A percentile compares a stretch with the other conserved stretches of the same genome.
These are phyloP conservation scores for Cataglyphis rosenhaueri DNA, from an alignment of 2,888 invertebrate genomes.

Conservation along the genomic window DNA sequence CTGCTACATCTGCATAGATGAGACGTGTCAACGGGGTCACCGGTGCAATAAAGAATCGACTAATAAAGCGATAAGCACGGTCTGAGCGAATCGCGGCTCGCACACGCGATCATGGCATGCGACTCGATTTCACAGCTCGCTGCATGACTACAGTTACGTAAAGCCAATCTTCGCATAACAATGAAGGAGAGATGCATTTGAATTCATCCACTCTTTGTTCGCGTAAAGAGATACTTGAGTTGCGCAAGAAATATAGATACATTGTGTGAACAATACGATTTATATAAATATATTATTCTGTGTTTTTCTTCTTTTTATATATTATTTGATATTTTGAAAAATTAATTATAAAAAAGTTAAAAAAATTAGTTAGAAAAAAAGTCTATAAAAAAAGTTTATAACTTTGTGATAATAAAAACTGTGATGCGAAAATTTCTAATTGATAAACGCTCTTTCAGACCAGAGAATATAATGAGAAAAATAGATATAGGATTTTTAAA, in stretches of 20 bases:
- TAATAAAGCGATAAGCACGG: constrained; percentile 71
- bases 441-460: background rate
- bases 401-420: constrained; percentile 1
- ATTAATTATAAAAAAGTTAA: background rate
- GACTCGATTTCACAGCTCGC: constrained; percentile 24
- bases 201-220: constrained; percentile 17
- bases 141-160: constrained; percentile 68
- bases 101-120: constrained; percentile 59
- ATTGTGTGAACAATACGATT: background rate
- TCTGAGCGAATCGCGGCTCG: constrained; percentile 63
- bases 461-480: background rate
- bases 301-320: background rate
- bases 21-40: constrained; percentile 57
- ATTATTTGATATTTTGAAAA: background rate
- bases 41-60: constrained; percentile 66
- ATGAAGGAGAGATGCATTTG: constrained; percentile 21
- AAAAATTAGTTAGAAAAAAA: background rate
- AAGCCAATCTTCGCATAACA: constrained; percentile 61
- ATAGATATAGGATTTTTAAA: background rate
- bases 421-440: background rate
- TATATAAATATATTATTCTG: background rate
- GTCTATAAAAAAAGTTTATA: background rate
- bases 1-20: constrained; percentile 34
- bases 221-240: background rate
- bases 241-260: background rate